A percentile compares a stretch with the other conserved stretches of the same genome.
phyloP scores from a whole-genome alignment of 2,113 vertebrate species.

The Pimephales promelas region DNA sequence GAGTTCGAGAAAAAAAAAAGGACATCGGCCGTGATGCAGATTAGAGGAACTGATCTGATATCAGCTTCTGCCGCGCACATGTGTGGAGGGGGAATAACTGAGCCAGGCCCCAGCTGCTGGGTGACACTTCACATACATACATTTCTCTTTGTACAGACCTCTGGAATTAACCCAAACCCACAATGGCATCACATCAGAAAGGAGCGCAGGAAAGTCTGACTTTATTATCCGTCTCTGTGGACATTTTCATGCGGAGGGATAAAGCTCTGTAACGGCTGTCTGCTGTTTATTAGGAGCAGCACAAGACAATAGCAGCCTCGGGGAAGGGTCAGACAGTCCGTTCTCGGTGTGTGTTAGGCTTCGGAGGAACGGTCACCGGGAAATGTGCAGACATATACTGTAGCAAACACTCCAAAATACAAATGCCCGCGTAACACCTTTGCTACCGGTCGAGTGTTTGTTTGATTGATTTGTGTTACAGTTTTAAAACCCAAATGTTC shows the following conservation, averaged over 20 bases:
- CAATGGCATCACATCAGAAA: conserved; percentile 91
- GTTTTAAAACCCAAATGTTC: conserved; percentile 6
- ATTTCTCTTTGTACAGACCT: conserved; percentile 85
- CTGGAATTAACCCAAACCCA: conserved; percentile 90
- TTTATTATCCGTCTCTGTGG: conserved; percentile 81
- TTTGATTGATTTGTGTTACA: conserved; percentile 11
- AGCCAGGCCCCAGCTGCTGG: conserved; percentile 80
- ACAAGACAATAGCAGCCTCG: conserved; percentile 50
- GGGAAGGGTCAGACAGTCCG: conserved; percentile 39
- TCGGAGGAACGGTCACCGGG: background rate
- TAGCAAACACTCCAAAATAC: background rate
- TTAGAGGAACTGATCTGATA: conserved; percentile 28
- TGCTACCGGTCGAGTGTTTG: conserved; percentile 10
- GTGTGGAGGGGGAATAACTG: conserved; percentile 67
- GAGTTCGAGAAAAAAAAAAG: conserved; percentile 68
- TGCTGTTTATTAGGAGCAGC: conserved; percentile 67
- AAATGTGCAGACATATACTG: background rate
- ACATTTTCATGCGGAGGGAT: conserved; percentile 75
- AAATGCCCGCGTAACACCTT: background rate
- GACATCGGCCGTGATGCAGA: conserved; percentile 1
- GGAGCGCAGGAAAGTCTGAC: conserved; percentile 70
- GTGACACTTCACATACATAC: conserved; percentile 88
- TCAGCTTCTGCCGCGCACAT: conserved; percentile 89
- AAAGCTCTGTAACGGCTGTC: conserved; percentile 59
- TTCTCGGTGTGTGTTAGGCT: background rate